Evolutionary conservation across 1,140 invertebrate genomes (phyloP), one percentile per base, ranked within the genome.

Genomic region (Phortica variegata): DNA sequence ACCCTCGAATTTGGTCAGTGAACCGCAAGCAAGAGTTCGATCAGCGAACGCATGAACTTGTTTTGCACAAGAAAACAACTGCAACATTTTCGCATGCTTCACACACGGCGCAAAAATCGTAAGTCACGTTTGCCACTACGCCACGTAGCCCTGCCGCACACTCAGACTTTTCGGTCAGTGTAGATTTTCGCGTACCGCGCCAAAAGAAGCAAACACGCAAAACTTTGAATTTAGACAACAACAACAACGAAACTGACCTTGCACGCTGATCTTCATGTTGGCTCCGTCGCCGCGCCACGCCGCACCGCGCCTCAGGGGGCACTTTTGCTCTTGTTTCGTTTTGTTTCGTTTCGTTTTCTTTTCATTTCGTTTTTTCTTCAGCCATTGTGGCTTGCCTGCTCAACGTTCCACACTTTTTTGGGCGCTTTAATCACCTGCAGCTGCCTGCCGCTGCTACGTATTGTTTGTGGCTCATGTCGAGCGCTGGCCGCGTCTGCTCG

Each of bases 21-120:
- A 68, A 68, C 63, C 57, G 65, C 60, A 65, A 32, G 29, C 63
- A 52, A 58, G n/a, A n/a, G n/a, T n/a, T n/a, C n/a, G n/a, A n/a
- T n/a, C n/a, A n/a, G n/a, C n/a, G n/a, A n/a, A n/a, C n/a, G n/a
- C n/a, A n/a, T n/a, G n/a, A 68, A 66, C 60, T 38, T 42, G 63
- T 66, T 66, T 62, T 36, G 54, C 54, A 47, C 47, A 31, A 40
- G 33, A 18, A 15, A 34, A 16, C 26, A 36, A 36, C 15, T 39
- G 41, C 50, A 49, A 60, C 58, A 58, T 56, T 63, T 65, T 54
- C 54, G 49, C 47, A 57, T 56, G 36, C 43, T 29, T 37, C 39
- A 51, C 26, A 33, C 10, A 40, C 12, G 37, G 48, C 51, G 33
- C 52, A 49, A 37, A 52, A 58, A 57, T 42, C 56, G 57, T 54